Evolutionary conservation across 2,888 invertebrate species (phyloP).

Genomic region (Ornithoptera priamus): DNA sequence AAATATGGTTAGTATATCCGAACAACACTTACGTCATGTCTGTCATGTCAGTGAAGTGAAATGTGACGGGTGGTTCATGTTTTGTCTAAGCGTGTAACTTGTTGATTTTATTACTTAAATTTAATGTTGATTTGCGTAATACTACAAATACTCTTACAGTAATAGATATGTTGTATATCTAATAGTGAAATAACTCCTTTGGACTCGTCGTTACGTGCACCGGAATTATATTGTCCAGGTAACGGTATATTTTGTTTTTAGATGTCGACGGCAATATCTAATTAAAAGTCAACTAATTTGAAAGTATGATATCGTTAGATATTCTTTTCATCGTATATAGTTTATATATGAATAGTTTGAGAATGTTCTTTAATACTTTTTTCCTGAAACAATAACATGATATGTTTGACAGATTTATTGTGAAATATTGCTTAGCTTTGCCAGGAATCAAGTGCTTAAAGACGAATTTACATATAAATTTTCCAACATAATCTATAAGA

Average conservation of each 20-base stretch:
- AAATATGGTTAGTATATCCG: constrained; percentile 29
- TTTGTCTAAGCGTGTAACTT: constrained; percentile 70
- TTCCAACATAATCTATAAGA: neutral
- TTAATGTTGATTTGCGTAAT: constrained; percentile 55
- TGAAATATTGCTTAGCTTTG: constrained; percentile 20
- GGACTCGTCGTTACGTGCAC: constrained; percentile 44
- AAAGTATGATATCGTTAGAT: constrained; percentile 1
- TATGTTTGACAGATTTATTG: constrained; percentile 16
- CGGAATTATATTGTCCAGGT: constrained; percentile 63
- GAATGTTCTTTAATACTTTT: neutral
- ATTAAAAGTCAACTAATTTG: constrained; percentile 42
- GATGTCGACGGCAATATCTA: constrained; percentile 58
- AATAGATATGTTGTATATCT: constrained; percentile 35
- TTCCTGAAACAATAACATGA: constrained; percentile 12
- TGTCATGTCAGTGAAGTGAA: constrained; percentile 50
- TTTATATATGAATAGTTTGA: neutral
- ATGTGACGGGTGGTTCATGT: constrained; percentile 70
- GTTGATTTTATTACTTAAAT: constrained; percentile 69
- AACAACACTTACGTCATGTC: constrained; percentile 40
- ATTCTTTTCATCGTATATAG: neutral
- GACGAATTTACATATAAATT: constrained; percentile 10
- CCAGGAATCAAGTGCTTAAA: constrained; percentile 4
- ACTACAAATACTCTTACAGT: constrained; percentile 37
- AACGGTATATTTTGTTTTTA: constrained; percentile 76
- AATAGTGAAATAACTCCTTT: constrained; percentile 50